These are phyloP conservation scores for Sakesphorus luctuosus DNA, from an alignment of 2,113 vertebrate species.

Conservation along the genomic window DNA sequence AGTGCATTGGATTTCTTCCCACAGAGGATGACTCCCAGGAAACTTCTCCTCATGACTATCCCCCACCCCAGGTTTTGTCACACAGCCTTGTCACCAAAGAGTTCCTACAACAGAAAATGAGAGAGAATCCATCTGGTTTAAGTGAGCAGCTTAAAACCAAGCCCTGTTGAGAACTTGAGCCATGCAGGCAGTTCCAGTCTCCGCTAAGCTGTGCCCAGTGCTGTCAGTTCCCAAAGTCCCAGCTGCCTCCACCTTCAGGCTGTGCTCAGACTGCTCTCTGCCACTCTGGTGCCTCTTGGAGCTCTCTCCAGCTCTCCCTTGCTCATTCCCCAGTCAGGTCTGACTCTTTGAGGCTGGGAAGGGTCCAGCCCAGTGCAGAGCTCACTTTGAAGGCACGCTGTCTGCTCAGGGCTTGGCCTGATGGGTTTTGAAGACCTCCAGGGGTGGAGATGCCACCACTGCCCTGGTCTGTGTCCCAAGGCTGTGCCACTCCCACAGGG, in stretches of 20 bases:
- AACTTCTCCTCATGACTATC: neutral
- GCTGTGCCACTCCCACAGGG: neutral
- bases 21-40: neutral
- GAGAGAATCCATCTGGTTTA: neutral
- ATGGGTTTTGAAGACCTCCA: neutral
- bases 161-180: neutral
- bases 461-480: accelerated
- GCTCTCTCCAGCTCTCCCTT: neutral
- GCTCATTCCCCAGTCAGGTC: neutral
- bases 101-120: neutral
- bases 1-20: neutral
- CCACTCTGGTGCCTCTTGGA: neutral
- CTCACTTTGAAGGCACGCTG: neutral
- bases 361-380: neutral
- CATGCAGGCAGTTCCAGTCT: neutral
- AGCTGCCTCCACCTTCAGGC: neutral
- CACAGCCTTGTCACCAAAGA: neutral
- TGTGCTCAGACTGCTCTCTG: neutral
- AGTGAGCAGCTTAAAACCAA: neutral
- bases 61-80: neutral
- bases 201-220: neutral
- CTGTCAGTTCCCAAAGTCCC: neutral
- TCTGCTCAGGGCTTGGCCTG: neutral
- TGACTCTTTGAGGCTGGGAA: neutral
- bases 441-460: neutral